Percentiles rank a stretch among this genome's conserved stretches.
phyloP scores from a whole-genome alignment of 2,888 invertebrate species.

The Herminia tarsipennalis region DNA sequence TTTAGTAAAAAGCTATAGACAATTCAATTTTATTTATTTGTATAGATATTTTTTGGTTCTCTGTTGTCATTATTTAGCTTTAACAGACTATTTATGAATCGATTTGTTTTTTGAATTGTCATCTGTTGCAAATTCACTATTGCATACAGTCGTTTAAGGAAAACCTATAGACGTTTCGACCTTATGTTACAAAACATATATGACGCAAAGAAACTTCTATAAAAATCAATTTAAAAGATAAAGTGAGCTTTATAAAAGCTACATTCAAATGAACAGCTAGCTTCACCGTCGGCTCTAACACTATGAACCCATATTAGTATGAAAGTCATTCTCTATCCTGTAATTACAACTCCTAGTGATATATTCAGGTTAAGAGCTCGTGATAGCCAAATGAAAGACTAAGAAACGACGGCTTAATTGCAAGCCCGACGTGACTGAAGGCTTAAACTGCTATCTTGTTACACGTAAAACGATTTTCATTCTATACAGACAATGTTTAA shows the following conservation, averaged over 20 bases:
- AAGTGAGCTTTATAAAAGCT: neutral
- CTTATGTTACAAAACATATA: no score
- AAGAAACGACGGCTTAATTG: slow-evolving; percentile 67
- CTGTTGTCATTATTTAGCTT: no score
- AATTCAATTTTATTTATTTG: no score
- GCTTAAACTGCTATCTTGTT: slow-evolving; percentile 49
- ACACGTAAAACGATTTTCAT: slow-evolving; percentile 44
- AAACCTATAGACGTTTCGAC: no score
- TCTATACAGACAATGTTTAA: slow-evolving; percentile 27
- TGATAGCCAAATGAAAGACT: slow-evolving; percentile 74
- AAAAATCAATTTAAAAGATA: no score
- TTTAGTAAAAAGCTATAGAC: no score
- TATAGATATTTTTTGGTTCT: no score
- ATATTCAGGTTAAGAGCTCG: slow-evolving; percentile 69
- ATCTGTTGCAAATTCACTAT: no score
- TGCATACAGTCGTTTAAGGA: no score
- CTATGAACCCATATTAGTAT: slow-evolving; percentile 14
- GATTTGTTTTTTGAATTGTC: no score
- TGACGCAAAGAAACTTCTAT: no score
- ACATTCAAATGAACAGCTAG: neutral
- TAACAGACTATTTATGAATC: no score
- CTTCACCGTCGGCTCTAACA: neutral
- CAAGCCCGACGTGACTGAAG: slow-evolving; percentile 56
- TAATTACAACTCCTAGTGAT: slow-evolving; percentile 64
- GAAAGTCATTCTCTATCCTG: slow-evolving; percentile 43